Evolutionary conservation across 2,797 vertebrate genomes (phyloP), one percentile per base, ranked within the genome.

Genomic region (Hemitrygon akajei): DNA sequence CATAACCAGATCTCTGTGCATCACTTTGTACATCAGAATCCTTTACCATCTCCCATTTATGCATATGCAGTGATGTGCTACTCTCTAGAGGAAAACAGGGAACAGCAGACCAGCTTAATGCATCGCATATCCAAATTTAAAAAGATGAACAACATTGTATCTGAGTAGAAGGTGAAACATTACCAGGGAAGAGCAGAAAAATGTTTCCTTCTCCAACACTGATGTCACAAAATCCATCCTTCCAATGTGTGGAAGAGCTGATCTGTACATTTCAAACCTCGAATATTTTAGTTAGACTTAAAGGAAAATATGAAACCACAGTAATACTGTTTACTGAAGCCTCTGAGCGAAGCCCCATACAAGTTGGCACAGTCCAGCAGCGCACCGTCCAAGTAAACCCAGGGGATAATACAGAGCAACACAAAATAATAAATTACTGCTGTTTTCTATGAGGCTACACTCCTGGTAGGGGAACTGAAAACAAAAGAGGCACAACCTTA

Each of bases 261-360:
- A 76, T 75, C 69, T 30, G 27, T 93, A 25, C 73, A 56, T 76
- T 75, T 56, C 47, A 14, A 93, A 93, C 14, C 71, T n/a, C 30
- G 40, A 93, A 93, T 76, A 76, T 76, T 58, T 76, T n/a, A 93
- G 7, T 76, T 76, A 20, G 22, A 76, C 25, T 27, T 71, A 30
- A 75, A 66, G 40, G 69, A 76, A 76, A 30, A 93, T 56, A 18
- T 58, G 40, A 76, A 56, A 7, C 16, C 25, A 76, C 37, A 66
- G 20, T 69, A 69, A 20, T 63, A 37, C 34, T 63, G n/a, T 69
- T 37, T 69, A 69, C n/a, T 66, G 60, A 25, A 34, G 86, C 22
- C 86, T 89, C 60, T 89, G 86, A 89, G n/a, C n/a, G 20, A 89
- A 37, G n/a, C 69, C 86, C n/a, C 7, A 34, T 66, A 89, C 16